Evolutionary conservation across 2,113 vertebrate genomes (phyloP), one percentile per base, ranked within the genome.

Genomic region (Helogale parvula): DNA sequence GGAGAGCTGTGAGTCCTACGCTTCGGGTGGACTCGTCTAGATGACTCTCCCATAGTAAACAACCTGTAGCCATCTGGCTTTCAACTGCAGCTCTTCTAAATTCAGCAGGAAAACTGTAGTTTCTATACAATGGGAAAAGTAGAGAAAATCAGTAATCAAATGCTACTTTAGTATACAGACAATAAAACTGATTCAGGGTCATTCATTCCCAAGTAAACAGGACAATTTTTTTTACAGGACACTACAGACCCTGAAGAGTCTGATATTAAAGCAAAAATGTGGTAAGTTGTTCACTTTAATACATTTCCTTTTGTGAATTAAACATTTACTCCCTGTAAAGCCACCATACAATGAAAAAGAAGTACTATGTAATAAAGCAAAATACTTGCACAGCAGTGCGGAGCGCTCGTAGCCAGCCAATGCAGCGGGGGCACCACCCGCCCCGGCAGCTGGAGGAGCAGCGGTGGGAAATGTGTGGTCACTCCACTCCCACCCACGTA

Each of bases 181-280:
- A 85, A 57, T 47, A 74, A 83, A 94, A 93, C n/a, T 33, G 86
- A 91, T 27, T 54, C 41, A 45, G 29, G 29, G 80, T 83, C 82
- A 54, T 87, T 92, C 63, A 89, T 68, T 96, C 47, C 68, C 52
- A 90, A 94, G 77, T 63, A 77, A 86, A 96, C 31, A 38, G 65
- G 13, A 41, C 12, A 47, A 79, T 54, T 96, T 94, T 41, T 38
- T 89, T 77, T 35, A 85, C 86, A 33, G 92, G 45, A 92, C 50
- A 92, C 71, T 65, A 63, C 2, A 85, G 57, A 93, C 3, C 35
- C 15, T 83, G 85, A 54, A 84, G 93, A 81, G 68, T 88, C 41
- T 33, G 71, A 81, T 41, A 84, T 25, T 91, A 68, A 94, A 90
- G 31, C 47, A 96, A 95, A 97, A 90, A 69, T 45, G 41, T 50